phyloP scores from a whole-genome alignment of 2,797 vertebrate genomes.

The Dendrocincla tyrannina region DNA sequence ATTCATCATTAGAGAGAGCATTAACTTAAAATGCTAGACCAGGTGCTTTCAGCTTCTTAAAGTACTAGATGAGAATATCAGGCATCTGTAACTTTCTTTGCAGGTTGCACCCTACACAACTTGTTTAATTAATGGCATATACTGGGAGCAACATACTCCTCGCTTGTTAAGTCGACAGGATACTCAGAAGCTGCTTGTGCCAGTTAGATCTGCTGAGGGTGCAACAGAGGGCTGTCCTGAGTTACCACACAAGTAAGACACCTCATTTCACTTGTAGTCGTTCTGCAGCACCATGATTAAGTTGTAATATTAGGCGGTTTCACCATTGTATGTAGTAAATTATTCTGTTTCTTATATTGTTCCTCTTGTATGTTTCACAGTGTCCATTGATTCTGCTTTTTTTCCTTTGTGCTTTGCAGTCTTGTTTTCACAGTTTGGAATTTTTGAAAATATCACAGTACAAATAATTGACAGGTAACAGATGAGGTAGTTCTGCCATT shows the following conservation, averaged over 20 bases:
- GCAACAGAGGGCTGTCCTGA: constrained; percentile 82
- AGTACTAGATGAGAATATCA: neutral
- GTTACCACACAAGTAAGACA: constrained; percentile 89
- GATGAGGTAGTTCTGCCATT: neutral
- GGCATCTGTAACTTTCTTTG: constrained; percentile 40
- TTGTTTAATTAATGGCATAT: constrained; percentile 96
- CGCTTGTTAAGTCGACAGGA: constrained; percentile 88
- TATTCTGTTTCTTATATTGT: neutral
- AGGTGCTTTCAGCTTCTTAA: neutral
- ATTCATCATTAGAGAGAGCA: neutral
- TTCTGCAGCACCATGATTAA: neutral
- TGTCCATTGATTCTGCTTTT: neutral
- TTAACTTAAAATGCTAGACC: neutral
- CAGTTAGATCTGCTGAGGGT: constrained; percentile 57
- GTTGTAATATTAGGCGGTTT: neutral
- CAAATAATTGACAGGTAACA: neutral
- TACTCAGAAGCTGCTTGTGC: constrained; percentile 84
- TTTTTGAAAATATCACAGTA: neutral
- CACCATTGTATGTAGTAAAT: neutral
- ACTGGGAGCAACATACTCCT: constrained; percentile 94
- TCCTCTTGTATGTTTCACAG: neutral
- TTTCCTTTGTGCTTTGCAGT: neutral
- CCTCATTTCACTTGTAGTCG: neutral
- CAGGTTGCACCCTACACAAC: constrained; percentile 95
- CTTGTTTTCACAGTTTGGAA: neutral